Percentiles rank a stretch among this genome's conserved stretches.
phyloP scores from a whole-genome alignment of 2,888 invertebrate species.

The Xylota sylvarum region DNA sequence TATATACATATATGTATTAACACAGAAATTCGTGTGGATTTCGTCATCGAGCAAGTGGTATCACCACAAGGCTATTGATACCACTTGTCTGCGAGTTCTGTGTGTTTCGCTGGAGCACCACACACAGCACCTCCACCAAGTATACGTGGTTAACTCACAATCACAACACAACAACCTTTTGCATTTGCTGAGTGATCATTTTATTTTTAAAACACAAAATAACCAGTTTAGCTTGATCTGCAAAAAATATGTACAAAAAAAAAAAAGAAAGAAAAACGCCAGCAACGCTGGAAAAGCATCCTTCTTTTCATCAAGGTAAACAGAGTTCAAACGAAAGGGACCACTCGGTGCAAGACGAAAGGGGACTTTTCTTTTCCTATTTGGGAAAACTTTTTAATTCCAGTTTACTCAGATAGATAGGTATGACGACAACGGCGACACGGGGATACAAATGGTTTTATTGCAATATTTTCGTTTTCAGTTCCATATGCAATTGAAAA shows the following conservation, averaged over 20 bases:
- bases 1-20: conserved; percentile 1
- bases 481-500: conserved; percentile 36
- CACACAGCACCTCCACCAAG: conserved; percentile 27
- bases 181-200: conserved; percentile 62
- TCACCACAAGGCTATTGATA: conserved; percentile 64
- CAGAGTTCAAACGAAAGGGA: conserved; percentile 67
- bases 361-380: conserved; percentile 38
- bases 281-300: conserved; percentile 58
- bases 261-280: background rate
- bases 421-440: conserved; percentile 9
- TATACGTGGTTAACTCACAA: conserved; percentile 50
- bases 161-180: conserved; percentile 65
- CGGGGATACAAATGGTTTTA: conserved; percentile 19
- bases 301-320: conserved; percentile 69
- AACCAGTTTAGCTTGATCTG: conserved; percentile 70
- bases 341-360: background rate
- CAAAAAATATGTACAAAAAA: conserved; percentile 36
- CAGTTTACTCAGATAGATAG: conserved; percentile 20
- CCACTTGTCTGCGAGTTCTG: conserved; percentile 38
- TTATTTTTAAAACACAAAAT: conserved; percentile 54
- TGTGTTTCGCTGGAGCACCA: conserved; percentile 12
- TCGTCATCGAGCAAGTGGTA: conserved; percentile 65
- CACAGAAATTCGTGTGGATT: conserved; percentile 54
- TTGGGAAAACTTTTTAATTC: conserved; percentile 49
- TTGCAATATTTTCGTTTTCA: conserved; percentile 63